Conservation (phyloP, 1,140 invertebrate genomes). For the Eupeodes corollae region DNA sequence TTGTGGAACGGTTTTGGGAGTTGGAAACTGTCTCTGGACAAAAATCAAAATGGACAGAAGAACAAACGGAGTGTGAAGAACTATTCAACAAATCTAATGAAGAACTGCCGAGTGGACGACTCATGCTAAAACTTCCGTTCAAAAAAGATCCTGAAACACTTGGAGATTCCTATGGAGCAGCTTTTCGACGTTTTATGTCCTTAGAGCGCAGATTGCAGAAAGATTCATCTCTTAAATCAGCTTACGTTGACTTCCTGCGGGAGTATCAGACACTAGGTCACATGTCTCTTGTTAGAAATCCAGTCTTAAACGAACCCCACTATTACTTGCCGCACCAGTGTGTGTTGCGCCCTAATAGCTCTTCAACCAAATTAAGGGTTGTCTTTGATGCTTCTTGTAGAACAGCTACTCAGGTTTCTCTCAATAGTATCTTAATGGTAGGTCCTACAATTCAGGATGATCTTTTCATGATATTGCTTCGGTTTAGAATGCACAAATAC, state of each 20-base stretch:
- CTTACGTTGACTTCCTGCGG: neutral
- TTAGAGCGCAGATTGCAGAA: neutral
- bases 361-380: constrained; percentile 17
- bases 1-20: constrained; percentile 11
- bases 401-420: neutral
- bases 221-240: neutral
- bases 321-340: constrained; percentile 24
- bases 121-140: constrained; percentile 5
- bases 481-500: constrained; percentile 9
- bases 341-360: constrained; percentile 14
- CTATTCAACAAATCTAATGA: neutral
- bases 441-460: neutral
- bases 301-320: neutral
- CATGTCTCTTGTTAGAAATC: constrained; percentile 10
- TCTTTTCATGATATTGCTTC: neutral
- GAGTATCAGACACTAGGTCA: constrained; percentile 19
- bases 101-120: neutral
- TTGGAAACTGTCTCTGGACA: too few relatives aligned
- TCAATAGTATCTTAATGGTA: neutral
- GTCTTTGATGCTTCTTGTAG: constrained; percentile 11
- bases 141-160: neutral
- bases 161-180: neutral
- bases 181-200: neutral
- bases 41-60: neutral
- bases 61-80: constrained; percentile 3